A percentile compares a stretch with the other conserved stretches of the same genome.
phyloP scores from a whole-genome alignment of 1,140 invertebrate species.

The Mercenaria mercenaria region DNA sequence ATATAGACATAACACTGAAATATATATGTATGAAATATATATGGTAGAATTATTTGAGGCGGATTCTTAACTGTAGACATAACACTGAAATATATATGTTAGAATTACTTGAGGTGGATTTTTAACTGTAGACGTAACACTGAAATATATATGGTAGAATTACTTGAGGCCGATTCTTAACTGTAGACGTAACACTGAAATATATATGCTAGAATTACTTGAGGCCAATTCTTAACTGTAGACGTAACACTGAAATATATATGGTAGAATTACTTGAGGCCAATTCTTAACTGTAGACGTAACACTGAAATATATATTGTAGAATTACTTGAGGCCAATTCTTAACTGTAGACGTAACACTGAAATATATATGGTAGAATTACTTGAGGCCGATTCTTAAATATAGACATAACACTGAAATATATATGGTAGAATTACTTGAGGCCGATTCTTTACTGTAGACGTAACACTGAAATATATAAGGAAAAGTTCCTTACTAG shows the following conservation, averaged over 20 bases:
- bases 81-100: conserved; percentile 26
- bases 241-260: not conserved
- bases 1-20: conserved; percentile 22
- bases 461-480: no score
- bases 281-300: no score
- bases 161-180: not conserved
- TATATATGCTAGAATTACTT: not conserved
- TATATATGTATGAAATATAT: not conserved
- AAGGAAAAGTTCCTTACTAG: not conserved
- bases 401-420: conserved; percentile 23
- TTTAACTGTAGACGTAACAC: no score
- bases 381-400: not conserved
- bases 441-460: no score
- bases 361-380: not conserved
- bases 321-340: not conserved
- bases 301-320: no score
- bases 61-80: not conserved
- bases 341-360: not conserved
- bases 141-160: no score
- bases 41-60: not conserved
- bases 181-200: conserved; percentile 1
- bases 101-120: no score
- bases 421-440: not conserved
- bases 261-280: not conserved
- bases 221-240: not conserved